Conservation (phyloP, 1,140 invertebrate genomes). For the Brachystomella parvula region DNA sequence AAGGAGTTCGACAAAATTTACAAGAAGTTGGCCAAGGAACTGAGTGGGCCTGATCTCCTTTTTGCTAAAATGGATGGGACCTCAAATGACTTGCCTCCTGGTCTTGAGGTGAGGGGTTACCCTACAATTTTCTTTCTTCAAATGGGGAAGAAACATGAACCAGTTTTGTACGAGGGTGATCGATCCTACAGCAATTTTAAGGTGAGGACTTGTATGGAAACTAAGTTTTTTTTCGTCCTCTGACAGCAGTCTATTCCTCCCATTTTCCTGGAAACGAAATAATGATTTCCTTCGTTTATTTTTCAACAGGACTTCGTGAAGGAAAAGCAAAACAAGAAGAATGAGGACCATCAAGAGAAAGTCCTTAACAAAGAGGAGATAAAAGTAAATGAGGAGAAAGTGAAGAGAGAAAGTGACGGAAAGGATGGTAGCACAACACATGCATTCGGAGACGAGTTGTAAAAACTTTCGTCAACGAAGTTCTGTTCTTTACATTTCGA, state of each 20-base stretch:
- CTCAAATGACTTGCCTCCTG: slow-evolving; percentile 47
- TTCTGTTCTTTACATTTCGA: too few relatives aligned
- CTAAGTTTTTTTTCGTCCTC: too few relatives aligned
- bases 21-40: slow-evolving; percentile 44
- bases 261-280: too few relatives aligned
- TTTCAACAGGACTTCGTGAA: not conserved
- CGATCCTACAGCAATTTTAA: slow-evolving; percentile 45
- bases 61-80: slow-evolving; percentile 51
- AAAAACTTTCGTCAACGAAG: too few relatives aligned
- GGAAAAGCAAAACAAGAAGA: not conserved
- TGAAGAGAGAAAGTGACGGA: too few relatives aligned
- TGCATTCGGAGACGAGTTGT: too few relatives aligned
- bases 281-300: too few relatives aligned
- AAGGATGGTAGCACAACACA: too few relatives aligned
- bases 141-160: slow-evolving; percentile 44
- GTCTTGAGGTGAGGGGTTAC: slow-evolving; percentile 48
- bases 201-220: slow-evolving; percentile 25
- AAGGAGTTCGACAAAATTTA: slow-evolving; percentile 46
- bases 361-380: not conserved
- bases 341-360: not conserved
- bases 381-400: too few relatives aligned
- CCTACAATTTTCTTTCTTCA: slow-evolving; percentile 50
- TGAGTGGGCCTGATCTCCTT: slow-evolving; percentile 42
- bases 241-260: too few relatives aligned
- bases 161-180: slow-evolving; percentile 46